These are phyloP conservation scores for Apostichopus parvimensis DNA, from an alignment of 35 echinoderm and acorn worm species.

Conservation along the genomic window DNA sequence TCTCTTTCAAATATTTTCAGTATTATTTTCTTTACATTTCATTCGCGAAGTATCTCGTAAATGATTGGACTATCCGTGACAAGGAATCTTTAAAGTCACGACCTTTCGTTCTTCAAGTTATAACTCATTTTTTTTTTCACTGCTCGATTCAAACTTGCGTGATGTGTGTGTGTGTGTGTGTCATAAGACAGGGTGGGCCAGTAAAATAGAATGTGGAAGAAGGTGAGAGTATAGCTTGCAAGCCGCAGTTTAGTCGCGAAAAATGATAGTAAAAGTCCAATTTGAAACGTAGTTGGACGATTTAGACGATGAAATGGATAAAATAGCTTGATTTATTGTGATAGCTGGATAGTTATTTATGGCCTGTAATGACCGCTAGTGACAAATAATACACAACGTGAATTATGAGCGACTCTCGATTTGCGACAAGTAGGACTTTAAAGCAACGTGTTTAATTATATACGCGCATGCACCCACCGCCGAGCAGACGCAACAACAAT, in stretches of 20 bases:
- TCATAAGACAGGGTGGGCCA: not conserved
- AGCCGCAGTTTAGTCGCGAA: conserved; percentile 7
- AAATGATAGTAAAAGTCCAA: not conserved
- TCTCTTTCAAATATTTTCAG: too few species aligned
- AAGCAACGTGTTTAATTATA: not conserved
- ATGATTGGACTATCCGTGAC: too few species aligned
- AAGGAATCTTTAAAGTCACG: too few species aligned
- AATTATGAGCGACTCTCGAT: conserved; percentile 6
- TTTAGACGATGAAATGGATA: conserved; percentile 2
- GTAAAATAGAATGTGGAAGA: not conserved
- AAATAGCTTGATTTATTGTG: not conserved
- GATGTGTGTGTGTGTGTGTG: not conserved
- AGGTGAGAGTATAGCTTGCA: not conserved
- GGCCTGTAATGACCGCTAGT: conserved; percentile 3
- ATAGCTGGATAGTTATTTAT: not conserved
- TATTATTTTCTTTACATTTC: too few species aligned
- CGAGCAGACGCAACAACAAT: too few species aligned
- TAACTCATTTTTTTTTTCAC: too few species aligned
- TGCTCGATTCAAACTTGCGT: too few species aligned
- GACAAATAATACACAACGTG: conserved; percentile 5
- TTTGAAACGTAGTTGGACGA: conserved; percentile 8
- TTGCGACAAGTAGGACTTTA: not conserved
- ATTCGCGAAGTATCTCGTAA: too few species aligned
- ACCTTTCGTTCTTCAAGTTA: too few species aligned
- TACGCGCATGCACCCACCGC: too few species aligned